Evolutionary conservation across 2,113 vertebrate species (phyloP), one percentile per base, ranked within the genome.

Genomic region (Aspiorhynchus laticeps): DNA sequence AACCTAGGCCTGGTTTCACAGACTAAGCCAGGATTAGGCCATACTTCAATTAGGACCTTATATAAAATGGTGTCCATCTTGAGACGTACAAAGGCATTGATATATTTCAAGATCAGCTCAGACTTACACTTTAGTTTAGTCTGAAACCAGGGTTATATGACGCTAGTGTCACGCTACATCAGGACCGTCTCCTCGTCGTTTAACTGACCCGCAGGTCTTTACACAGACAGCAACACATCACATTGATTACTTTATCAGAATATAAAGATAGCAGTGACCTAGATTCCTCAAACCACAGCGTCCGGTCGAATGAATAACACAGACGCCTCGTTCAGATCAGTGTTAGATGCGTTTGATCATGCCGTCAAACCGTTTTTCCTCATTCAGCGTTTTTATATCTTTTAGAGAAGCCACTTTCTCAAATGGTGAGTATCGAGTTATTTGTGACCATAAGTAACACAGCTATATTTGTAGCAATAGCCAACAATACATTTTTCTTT

Each of bases 191-290:
- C 78, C 38, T 56, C 80, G 82, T 87, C 71, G 79, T 79, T 88
- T 11, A 56, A 9, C 81, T 90, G 90, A 89, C 87, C 43, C 0
- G n/a, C n/a, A 31, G 73, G 51, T 26, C 46, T 94, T 89, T 84
- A 77, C 94, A 38, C 17, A 1, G 19, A 24, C 19, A 4, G 8
- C 36, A 73, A 41, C 36, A 24, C 1, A 84, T 87, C 67, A 11
- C 38, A 95, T 95, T 83, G 93, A 95, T 94, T 94, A 90, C 17
- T 53, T 59, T 82, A 71, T n/a, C 71, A 11, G 88, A 4, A 83
- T 91, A 90, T 88, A 12, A 91, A 92, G 65, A 87, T 74, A 75
- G 59, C 36, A 41, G 71, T 1, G 71, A 74, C 89, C 51, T 36
- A 36, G 19, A 41, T 80, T n/a, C 43, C 4, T 3, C 71, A 74